Percentiles rank a stretch among this genome's conserved stretches.
phyloP scores from a whole-genome alignment of 1,140 invertebrate species.

The Acromyrmex charruanus region DNA sequence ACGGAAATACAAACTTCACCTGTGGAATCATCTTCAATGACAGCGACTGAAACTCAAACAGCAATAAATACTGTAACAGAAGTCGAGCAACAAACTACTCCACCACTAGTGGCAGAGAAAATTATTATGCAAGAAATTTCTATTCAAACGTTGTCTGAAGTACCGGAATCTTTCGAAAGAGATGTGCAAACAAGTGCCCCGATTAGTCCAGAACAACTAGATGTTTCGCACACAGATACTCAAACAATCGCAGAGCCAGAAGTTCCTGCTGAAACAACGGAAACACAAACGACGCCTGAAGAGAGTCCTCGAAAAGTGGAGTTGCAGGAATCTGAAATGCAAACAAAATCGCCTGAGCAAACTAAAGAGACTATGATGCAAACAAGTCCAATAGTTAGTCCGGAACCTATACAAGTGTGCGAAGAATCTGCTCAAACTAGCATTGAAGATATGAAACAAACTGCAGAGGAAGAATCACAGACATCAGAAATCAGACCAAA shows the following conservation, averaged over 20 bases:
- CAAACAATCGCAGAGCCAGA: constrained; percentile 67
- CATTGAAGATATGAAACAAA: constrained; percentile 48
- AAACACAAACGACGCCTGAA: constrained; percentile 77
- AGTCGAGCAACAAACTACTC: constrained; percentile 76
- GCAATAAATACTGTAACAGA: constrained; percentile 62
- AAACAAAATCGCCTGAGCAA: constrained; percentile 73
- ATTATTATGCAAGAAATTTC: constrained; percentile 70
- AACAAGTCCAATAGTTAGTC: constrained; percentile 76
- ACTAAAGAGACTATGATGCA: constrained; percentile 77
- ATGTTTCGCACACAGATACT: constrained; percentile 64
- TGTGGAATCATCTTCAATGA: constrained; percentile 48
- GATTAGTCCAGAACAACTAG: constrained; percentile 56
- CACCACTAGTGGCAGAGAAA: constrained; percentile 41
- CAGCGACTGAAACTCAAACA: constrained; percentile 81
- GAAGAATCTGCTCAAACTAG: constrained; percentile 69
- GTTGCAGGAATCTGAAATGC: constrained; percentile 75
- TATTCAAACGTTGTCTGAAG: constrained; percentile 77
- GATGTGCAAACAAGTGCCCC: constrained; percentile 72
- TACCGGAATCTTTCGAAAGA: constrained; percentile 59
- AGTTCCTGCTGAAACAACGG: constrained; percentile 52
- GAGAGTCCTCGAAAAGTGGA: constrained; percentile 67
- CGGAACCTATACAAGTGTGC: constrained; percentile 17
- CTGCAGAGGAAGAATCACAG: constrained; percentile 77
- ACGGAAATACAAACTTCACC: constrained; percentile 78
- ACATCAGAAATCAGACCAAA: constrained; percentile 66